Conservation (phyloP, 2,888 invertebrate species). For the Ellobium chinense region DNA sequence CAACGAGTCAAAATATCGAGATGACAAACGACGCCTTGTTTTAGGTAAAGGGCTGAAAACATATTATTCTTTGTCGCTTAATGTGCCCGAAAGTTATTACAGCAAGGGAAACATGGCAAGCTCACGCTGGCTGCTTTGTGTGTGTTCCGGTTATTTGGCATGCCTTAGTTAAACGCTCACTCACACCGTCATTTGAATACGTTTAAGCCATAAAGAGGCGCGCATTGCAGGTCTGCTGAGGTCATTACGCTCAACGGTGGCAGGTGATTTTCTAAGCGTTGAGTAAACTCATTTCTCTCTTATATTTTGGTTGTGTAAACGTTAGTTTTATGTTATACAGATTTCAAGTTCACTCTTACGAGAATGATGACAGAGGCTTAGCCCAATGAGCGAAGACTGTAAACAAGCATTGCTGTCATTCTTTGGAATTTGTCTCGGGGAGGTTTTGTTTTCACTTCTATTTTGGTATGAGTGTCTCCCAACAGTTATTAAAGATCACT, state of each 20-base stretch:
- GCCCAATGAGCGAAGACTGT: conserved; percentile 12
- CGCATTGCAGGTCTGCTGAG: conserved; percentile 2
- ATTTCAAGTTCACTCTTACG: neutral
- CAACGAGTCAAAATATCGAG: conserved; percentile 26
- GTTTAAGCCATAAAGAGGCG: conserved; percentile 32
- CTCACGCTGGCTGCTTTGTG: conserved; percentile 7
- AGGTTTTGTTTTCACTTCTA: conserved; percentile 4
- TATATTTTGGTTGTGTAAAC: conserved; percentile 20
- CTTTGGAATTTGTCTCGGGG: conserved; percentile 3
- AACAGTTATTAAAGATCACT: conserved; percentile 22
- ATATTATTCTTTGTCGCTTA: conserved; percentile 26
- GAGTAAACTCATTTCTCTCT: neutral
- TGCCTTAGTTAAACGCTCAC: conserved; percentile 7
- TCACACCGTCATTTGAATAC: conserved; percentile 14
- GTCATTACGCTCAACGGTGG: conserved; percentile 11
- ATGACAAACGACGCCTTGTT: conserved; percentile 23
- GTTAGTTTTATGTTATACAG: conserved; percentile 15
- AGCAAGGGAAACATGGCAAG: neutral
- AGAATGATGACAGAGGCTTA: conserved; percentile 16
- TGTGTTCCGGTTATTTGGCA: conserved; percentile 36
- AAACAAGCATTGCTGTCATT: conserved; percentile 21
- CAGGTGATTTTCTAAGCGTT: conserved; percentile 8
- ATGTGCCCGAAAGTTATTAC: conserved; percentile 29
- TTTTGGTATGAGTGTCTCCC: neutral
- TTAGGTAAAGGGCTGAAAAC: neutral